Conservation (phyloP, 2,888 invertebrate genomes). For the Nemotelus nigrinus region DNA sequence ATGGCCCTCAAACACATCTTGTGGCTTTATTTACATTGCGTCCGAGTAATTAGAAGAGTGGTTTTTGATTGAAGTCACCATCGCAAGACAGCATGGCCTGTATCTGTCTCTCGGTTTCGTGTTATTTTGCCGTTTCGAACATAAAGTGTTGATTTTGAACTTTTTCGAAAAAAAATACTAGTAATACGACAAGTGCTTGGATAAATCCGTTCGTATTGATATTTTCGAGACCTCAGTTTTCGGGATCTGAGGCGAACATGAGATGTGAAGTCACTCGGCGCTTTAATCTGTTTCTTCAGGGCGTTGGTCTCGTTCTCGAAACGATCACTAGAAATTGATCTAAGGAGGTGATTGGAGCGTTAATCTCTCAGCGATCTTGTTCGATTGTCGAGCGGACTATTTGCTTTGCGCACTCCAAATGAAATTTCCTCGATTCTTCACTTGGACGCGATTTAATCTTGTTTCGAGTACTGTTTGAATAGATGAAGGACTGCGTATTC, state of each 20-base stretch:
- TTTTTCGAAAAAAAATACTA: slow-evolving; percentile 11
- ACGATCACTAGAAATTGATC: slow-evolving; percentile 42
- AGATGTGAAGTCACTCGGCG: background rate
- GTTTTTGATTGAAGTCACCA: slow-evolving; percentile 45
- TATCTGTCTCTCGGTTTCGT: background rate
- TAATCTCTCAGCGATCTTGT: slow-evolving; percentile 38
- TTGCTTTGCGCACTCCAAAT: slow-evolving; percentile 41
- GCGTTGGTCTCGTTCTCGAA: slow-evolving; percentile 36
- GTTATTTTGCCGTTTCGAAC: background rate
- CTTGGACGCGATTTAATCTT: slow-evolving; percentile 30
- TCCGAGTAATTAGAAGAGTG: slow-evolving; percentile 44
- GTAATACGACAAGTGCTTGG: slow-evolving; percentile 21
- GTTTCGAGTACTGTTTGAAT: slow-evolving; percentile 25
- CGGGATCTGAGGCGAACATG: background rate
- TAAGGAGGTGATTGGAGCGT: slow-evolving; percentile 20
- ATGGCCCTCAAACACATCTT: slow-evolving; percentile 42
- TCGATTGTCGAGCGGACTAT: slow-evolving; percentile 17
- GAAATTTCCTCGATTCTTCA: slow-evolving; percentile 21
- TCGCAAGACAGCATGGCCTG: slow-evolving; percentile 20
- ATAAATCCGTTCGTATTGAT: background rate
- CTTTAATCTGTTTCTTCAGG: slow-evolving; percentile 32
- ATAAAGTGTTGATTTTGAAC: slow-evolving; percentile 30
- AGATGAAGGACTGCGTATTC: background rate
- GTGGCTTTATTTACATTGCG: slow-evolving; percentile 43
- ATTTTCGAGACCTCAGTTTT: background rate